phyloP scores from a whole-genome alignment of 1,140 invertebrate species.

The Theocolax elegans region DNA sequence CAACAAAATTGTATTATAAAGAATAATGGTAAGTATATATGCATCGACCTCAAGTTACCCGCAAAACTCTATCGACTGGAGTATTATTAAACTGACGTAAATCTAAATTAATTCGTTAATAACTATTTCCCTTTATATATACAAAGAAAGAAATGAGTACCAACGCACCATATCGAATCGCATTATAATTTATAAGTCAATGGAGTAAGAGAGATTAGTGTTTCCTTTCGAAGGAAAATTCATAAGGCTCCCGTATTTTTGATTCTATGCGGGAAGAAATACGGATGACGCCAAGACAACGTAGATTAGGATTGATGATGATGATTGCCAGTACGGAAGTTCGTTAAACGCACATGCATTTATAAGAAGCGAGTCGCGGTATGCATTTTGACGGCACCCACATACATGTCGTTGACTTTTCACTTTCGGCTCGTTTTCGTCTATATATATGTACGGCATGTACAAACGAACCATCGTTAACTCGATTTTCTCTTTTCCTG shows the following conservation, averaged over 20 bases:
- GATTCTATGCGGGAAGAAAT: constrained; percentile 20
- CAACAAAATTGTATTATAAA: background rate
- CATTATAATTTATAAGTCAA: background rate
- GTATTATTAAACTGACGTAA: too few relatives aligned
- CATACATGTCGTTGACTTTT: background rate
- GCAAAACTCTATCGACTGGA: background rate
- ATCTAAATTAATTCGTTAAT: background rate
- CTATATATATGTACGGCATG: background rate
- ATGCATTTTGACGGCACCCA: constrained; percentile 9
- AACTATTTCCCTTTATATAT: background rate
- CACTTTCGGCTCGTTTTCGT: too few relatives aligned
- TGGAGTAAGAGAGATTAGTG: background rate
- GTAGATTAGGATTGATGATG: constrained; percentile 26
- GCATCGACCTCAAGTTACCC: background rate
- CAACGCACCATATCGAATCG: background rate
- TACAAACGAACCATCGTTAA: background rate
- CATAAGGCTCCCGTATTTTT: background rate
- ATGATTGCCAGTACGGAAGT: constrained; percentile 16
- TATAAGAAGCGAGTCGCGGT: constrained; percentile 7
- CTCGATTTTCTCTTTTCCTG: too few relatives aligned
- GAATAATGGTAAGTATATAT: background rate
- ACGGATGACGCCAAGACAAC: too few relatives aligned
- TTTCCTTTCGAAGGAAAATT: background rate
- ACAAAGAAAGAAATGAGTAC: background rate
- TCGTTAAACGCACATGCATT: constrained; percentile 12